Evolutionary conservation across 2,888 invertebrate genomes (phyloP).

Genomic region (Leptogaster cylindrica): DNA sequence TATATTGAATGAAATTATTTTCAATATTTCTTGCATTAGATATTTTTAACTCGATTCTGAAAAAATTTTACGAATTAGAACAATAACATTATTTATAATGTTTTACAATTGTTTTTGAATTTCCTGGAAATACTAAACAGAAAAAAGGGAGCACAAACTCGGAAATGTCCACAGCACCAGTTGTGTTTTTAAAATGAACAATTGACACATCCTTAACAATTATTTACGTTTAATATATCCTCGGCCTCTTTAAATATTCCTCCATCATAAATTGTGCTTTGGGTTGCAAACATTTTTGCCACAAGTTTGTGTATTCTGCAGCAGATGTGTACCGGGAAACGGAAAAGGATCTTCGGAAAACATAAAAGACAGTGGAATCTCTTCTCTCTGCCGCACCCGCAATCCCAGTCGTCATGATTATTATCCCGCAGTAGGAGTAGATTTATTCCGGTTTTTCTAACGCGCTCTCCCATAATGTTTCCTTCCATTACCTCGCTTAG

Average conservation of each 20-base stretch:
- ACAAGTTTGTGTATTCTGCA: constrained; percentile 39
- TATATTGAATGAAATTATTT: too few relatives aligned
- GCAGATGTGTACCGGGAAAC: constrained; percentile 41
- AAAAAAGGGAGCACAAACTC: background rate
- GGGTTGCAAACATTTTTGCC: constrained; percentile 48
- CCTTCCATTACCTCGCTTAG: constrained; percentile 10
- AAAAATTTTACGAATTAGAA: too few relatives aligned
- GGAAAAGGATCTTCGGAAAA: background rate
- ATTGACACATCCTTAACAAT: too few relatives aligned
- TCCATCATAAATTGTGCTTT: background rate
- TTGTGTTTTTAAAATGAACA: too few relatives aligned
- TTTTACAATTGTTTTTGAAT: too few relatives aligned
- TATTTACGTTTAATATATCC: constrained; percentile 27
- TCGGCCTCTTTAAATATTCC: constrained; percentile 17
- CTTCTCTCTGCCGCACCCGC: background rate
- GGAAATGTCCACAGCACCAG: background rate
- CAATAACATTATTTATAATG: too few relatives aligned
- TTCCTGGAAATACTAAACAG: background rate
- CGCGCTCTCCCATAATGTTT: too few relatives aligned
- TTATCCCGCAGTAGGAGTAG: too few relatives aligned
- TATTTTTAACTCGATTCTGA: too few relatives aligned
- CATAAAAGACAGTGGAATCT: background rate
- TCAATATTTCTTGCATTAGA: too few relatives aligned
- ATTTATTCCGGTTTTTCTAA: too few relatives aligned
- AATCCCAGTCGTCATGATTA: background rate